Base-by-base conservation (phyloP, 2,113 vertebrate species). In the Odocoileus hemionus region DNA sequence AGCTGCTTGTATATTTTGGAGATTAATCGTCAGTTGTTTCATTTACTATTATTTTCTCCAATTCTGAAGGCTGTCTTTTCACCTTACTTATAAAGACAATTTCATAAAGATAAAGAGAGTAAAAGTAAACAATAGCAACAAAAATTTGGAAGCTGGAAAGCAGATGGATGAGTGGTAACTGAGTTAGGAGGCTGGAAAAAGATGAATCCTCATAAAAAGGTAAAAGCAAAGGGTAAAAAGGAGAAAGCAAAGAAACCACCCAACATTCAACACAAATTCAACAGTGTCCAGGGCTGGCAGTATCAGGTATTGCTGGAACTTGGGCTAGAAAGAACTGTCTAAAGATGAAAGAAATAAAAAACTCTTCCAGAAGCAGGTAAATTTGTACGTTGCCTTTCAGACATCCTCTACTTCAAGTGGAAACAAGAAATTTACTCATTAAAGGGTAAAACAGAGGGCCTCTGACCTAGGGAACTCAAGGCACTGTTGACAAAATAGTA, bases 91-190 rank as follows among this genome's bases (percentile, higher is more conserved):
- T 45, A 91, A 54, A 33, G 45, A 54, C 13, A 60, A 89, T 74
- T 85, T 94, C 54, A 60, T 19, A 90, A 90, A 16, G 33, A 61
- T 58, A 86, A 61, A n/a, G 61, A 89, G 14, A 91, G 79, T 25
- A 89, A 88, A 78, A 93, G 12, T 57, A 67, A 92, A 76, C 6
- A 79, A 90, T 0, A 92, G 33, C 19, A 83, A 86, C 15, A 94
- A 50, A 92, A 89, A 67, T 90, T 76, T 94, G 28, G 30, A 98
- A 74, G 54, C 25, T 90, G n/a, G 57, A 94, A 76, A 70, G 80
- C 19, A 39, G 70, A 93, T 28, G 26, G 74, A 76, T 67, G 50
- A 94, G 5, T 70, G 76, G 28, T 61, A 94, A 80, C 10, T 39
- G 25, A 91, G 26, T 47, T 28, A 96, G 57, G 23, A 93, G 26